A percentile compares a stretch with the other conserved stretches of the same genome.
These are phyloP conservation scores for Arctia plantaginis DNA, from an alignment of 2,888 invertebrate genomes.

Conservation along the genomic window DNA sequence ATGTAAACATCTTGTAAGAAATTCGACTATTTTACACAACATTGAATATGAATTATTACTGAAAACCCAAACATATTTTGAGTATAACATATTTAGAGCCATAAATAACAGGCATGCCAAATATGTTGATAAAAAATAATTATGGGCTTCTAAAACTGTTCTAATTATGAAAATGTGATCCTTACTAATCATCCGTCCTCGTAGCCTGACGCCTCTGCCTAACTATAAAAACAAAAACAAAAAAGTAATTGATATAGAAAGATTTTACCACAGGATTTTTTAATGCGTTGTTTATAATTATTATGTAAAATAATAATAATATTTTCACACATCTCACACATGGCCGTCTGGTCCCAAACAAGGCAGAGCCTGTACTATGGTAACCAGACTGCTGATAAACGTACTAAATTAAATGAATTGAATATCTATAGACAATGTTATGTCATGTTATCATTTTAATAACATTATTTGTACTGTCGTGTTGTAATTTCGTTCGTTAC, in stretches of 20 bases:
- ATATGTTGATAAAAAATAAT: constrained; percentile 56
- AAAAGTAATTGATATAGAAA: not conserved
- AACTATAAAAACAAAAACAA: constrained; percentile 46
- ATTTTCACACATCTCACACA: no score
- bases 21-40: constrained; percentile 35
- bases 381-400: no score
- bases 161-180: constrained; percentile 74
- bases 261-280: not conserved
- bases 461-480: not conserved
- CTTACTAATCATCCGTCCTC: constrained; percentile 72
- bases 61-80: constrained; percentile 24
- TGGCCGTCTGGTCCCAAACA: no score
- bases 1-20: not conserved
- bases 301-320: no score
- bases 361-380: no score
- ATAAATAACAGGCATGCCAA: constrained; percentile 71
- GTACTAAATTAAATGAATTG: no score
- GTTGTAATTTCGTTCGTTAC: not conserved
- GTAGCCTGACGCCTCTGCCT: constrained; percentile 71
- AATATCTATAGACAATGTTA: no score
- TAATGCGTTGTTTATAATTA: not conserved
- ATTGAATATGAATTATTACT: constrained; percentile 33
- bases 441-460: no score
- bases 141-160: constrained; percentile 39
- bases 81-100: constrained; percentile 49